Evolutionary conservation across 1,140 invertebrate genomes (phyloP).

Genomic region (Papilio xuthus): DNA sequence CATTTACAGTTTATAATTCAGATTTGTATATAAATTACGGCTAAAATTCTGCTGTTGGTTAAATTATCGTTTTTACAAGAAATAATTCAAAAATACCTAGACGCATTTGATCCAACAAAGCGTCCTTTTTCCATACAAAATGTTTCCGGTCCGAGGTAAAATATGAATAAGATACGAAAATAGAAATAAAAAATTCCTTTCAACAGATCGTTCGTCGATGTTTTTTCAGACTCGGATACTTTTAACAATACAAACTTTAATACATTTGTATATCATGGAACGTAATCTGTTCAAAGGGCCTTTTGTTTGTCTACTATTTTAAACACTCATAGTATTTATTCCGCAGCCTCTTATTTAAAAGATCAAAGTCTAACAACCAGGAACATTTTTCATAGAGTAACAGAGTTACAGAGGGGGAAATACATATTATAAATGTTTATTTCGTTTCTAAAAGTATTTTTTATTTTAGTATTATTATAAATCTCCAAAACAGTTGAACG

Average conservation of each 20-base stretch:
- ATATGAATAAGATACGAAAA: conserved; percentile 41
- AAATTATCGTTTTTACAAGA: not conserved
- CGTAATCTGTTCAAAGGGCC: not conserved
- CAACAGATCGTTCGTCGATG: conserved; percentile 46
- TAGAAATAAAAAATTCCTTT: conserved; percentile 48
- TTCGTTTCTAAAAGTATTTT: too few relatives aligned
- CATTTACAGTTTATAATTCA: not conserved
- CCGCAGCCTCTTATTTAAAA: too few relatives aligned
- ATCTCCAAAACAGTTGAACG: too few relatives aligned
- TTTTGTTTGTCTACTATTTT: not conserved
- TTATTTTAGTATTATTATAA: too few relatives aligned
- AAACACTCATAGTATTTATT: too few relatives aligned
- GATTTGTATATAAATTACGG: not conserved
- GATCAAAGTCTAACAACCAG: too few relatives aligned
- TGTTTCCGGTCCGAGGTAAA: conserved; percentile 43
- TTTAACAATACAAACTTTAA: conserved; percentile 27
- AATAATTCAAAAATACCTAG: conserved; percentile 29
- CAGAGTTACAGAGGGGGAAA: too few relatives aligned
- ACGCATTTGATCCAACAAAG: not conserved
- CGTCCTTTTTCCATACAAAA: conserved; percentile 44
- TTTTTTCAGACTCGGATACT: conserved; percentile 37
- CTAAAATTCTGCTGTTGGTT: not conserved
- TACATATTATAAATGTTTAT: too few relatives aligned
- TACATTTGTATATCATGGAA: conserved; percentile 1
- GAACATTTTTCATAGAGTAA: too few relatives aligned